Base-by-base conservation (phyloP, 2,888 invertebrate genomes). In the Drosophila incognita region DNA sequence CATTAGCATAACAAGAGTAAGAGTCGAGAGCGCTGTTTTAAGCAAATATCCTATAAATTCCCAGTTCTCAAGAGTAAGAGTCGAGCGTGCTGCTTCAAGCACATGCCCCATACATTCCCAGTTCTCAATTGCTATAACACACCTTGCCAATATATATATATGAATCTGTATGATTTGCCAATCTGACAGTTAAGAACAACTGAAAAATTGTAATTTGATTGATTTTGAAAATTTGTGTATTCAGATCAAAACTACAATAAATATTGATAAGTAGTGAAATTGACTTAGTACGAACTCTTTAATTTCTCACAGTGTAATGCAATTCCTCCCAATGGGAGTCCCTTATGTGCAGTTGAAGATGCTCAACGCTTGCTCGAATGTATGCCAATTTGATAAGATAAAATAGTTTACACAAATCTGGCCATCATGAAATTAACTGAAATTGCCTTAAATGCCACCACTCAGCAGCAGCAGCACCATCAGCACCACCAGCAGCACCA, bases 391-490 rank as follows among this genome's bases (percentile, higher is more conserved):
- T 63, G 54, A 76, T 76, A 46, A 64, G 57, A 65, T 40, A 35
- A 53, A 59, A 65, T 79, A 61, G 61, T 59, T 73, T 69, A 63
- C 59, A 76, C 52, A 75, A 62, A 62, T 63, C 77, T 60, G 76
- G 53, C 48, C 57, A 62, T 57, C 69, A 66, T 61, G 63, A 78
- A 80, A 78, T 78, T 70, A 80, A 65, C 77, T 78, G 52, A 81
- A 80, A 80, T 70, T 70, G 76, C 69, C 69, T 76, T 70, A 80
- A 78, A 78, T 78, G 81, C 77, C 61, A 77, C 63, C 66, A 59
- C 74, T n/a, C 24, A 36, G 11, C 42, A 42, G 15, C 10, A 49
- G 49, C 49, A 49, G 2, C 18, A 18, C 11, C 18, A 31, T n/a
- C 51, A 31, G 10, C 51, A 51, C 3, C 13, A n/a, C 8, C 21